Evolutionary conservation across 2,888 invertebrate species (phyloP), one percentile per base, ranked within the genome.

Genomic region (Ochlodes sylvanus): DNA sequence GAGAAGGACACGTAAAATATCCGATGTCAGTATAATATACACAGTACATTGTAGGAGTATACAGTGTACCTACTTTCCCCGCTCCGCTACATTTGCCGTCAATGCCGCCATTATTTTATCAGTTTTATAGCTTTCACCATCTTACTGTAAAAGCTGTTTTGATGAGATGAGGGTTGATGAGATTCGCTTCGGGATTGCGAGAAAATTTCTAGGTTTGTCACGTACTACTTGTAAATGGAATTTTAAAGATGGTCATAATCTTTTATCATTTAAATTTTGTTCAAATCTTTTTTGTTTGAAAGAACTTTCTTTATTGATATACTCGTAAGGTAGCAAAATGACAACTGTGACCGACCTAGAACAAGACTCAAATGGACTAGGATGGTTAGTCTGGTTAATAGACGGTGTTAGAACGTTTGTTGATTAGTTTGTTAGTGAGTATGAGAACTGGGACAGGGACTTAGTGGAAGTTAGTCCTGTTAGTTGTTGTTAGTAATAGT

Each of bases 121-220:
- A 67, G 66, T 61, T 61, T 65, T 61, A 67, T 67, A 54, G 14
- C 32, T 67, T 67, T 67, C 60, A 66, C 60, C 66, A 60, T 61
- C 60, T 67, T 61, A 42, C 44, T 14, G n/a, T 44, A 44, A 55
- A 66, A 67, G 54, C 54, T 55, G 54, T 67, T 67, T 55, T 67
- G 54, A 60, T 67, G 54, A 61, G 32, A 67, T 47, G 42, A 60
- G 41, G 54, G 50, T n/a, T 47, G 52, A 58, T 60, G 52, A 41
- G 60, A 66, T 38, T 54, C 21, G 54, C 19, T 32, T 19, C 19
- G 34, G 12, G 54, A 61, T 55, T 61, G 54, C 60, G 52, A 21
- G 52, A 7, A 27, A 66, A 52, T 60, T 66, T 54, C 27, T 63
- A 63, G 17, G 42, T 56, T 63, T 55, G 38, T 55, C 44, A 44